Conservation (phyloP, 1,140 invertebrate species). For the Diprion similis region DNA sequence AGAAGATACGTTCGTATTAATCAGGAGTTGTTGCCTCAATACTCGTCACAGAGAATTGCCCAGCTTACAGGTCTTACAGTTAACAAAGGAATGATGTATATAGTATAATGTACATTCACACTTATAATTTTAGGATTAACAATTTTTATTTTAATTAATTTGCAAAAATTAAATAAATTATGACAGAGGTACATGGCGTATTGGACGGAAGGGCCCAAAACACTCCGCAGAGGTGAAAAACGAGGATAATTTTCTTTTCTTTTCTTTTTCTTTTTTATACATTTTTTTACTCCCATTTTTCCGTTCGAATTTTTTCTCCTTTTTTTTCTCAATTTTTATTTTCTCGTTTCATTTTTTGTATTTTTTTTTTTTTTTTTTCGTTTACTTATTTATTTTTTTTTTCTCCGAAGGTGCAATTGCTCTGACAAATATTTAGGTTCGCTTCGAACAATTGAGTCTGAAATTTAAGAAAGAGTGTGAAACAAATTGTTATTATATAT, state of each 20-base stretch:
- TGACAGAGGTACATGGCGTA: conserved; percentile 59
- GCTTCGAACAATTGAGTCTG: conserved; percentile 44
- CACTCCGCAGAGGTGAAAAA: conserved; percentile 59
- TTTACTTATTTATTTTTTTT: conserved; percentile 3
- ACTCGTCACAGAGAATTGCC: too few species aligned
- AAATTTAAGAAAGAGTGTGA: conserved; percentile 8
- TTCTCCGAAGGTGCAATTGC: conserved; percentile 47
- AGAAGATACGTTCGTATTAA: too few species aligned
- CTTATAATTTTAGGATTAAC: conserved; percentile 58
- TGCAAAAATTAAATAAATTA: conserved; percentile 61
- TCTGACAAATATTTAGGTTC: conserved; percentile 39
- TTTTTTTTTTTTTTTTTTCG: neutral
- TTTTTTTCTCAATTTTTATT: too few species aligned
- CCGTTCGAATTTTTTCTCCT: too few species aligned
- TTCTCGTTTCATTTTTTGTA: too few species aligned
- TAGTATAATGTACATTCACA: neutral
- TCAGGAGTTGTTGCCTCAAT: too few species aligned
- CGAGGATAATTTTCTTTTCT: conserved; percentile 41
- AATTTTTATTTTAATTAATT: conserved; percentile 60
- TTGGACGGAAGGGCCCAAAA: conserved; percentile 60
- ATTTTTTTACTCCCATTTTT: too few species aligned
- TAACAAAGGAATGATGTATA: neutral
- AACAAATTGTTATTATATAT: neutral
- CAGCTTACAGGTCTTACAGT: too few species aligned
- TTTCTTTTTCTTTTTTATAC: too few species aligned